Evolutionary conservation across 2,113 vertebrate genomes (phyloP), one percentile per base, ranked within the genome.

Genomic region (Progne subis): DNA sequence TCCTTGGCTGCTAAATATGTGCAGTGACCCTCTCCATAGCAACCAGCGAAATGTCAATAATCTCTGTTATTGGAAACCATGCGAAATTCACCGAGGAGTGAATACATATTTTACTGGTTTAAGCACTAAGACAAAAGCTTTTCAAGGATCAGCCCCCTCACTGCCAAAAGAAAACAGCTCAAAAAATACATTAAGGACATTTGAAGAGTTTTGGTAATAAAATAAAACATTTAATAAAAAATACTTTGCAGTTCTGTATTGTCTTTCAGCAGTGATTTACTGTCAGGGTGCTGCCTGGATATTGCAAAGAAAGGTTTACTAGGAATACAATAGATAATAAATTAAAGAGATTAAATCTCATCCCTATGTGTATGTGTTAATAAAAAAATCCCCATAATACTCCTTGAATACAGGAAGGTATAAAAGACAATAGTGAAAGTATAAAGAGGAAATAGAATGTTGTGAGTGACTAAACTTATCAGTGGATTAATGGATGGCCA

Each of bases 321-420:
- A 92, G 86, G 82, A 96, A 94, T 72, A 84, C 81, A 91, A 61
- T 61, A 85, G 92, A 29, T 68, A 95, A 81, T 81, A 93, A 96
- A 96, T 94, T 86, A 57, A 80, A 90, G 88, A 95, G 82, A 94
- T 92, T 94, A 89, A 87, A 95, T 92, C 89, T 94, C 89, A 60
- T 91, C 41, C 65, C 50, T 1, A 1, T 52, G 32, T 94, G 24
- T 82, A 72, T 75, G 77, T 86, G 70, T 97, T 95, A 94, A 92
- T 91, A 94, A 91, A 93, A 37, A 94, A 29, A 89, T 75, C n/a
- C 31, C 25, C 34, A 47, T 77, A 90, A 80, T 82, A 88, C 39
- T 77, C 24, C 61, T 86, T 47, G 75, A 94, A 95, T 92, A 53
- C 28, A 91, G 76, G 39, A 93, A 93, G 43, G 43, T 37, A 90